A percentile compares a stretch with the other conserved stretches of the same genome.
phyloP scores from a whole-genome alignment of 2,113 vertebrate species.

The Emydocephalus ijimae region DNA sequence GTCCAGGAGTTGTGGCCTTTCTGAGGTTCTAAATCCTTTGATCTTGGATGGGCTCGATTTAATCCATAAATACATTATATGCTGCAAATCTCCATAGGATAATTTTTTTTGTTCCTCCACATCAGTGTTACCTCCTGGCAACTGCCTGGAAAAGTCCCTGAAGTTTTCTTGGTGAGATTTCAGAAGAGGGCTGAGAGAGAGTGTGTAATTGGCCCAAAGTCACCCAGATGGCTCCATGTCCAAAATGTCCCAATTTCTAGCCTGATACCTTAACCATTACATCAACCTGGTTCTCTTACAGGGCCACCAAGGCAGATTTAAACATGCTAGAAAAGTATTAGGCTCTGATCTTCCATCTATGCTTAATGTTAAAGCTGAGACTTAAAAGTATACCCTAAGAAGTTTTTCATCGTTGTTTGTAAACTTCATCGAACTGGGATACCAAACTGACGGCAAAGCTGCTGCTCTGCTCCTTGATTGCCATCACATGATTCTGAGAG shows the following conservation, averaged over 20 bases:
- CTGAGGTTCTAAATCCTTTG: slow-evolving; percentile 1
- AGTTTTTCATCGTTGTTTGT: background rate
- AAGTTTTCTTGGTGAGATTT: background rate
- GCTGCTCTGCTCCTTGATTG: background rate
- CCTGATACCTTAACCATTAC: background rate
- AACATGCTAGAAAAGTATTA: background rate
- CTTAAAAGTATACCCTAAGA: background rate
- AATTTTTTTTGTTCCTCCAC: background rate
- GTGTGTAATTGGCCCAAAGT: background rate
- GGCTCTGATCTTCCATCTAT: background rate
- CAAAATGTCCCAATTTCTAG: background rate
- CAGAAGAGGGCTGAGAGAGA: background rate
- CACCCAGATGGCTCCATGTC: background rate
- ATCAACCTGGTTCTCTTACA: background rate
- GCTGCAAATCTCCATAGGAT: background rate
- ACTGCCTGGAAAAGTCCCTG: too few species aligned
- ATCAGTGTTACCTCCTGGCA: background rate
- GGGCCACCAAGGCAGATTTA: background rate
- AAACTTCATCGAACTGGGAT: background rate
- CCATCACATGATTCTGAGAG: background rate
- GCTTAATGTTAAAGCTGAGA: background rate
- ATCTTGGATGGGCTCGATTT: background rate
- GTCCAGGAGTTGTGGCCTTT: background rate
- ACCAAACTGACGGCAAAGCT: background rate
- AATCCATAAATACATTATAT: background rate